Percentiles rank a stretch among this genome's conserved stretches.
Conservation (phyloP, 2,888 invertebrate species). For the Caenorhabditis macrosperma region DNA sequence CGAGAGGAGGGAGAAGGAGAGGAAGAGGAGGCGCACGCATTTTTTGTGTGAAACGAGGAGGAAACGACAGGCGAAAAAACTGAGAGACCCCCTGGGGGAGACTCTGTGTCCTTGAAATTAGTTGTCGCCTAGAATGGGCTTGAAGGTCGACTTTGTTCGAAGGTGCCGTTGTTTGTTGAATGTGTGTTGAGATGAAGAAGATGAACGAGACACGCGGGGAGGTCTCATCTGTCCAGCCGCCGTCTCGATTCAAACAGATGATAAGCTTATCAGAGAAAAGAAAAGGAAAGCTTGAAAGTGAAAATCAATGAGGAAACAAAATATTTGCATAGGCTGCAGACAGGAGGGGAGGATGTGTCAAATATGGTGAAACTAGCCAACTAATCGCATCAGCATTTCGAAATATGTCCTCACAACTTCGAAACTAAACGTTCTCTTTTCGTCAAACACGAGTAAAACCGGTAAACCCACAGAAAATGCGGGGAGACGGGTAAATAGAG, state of each 20-base stretch:
- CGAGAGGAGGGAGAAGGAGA: background rate
- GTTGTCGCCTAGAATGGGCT: conserved; percentile 47
- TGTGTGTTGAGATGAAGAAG: conserved; percentile 37
- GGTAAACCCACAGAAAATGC: conserved; percentile 16
- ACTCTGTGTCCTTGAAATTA: conserved; percentile 50
- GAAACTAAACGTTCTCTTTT: conserved; percentile 34
- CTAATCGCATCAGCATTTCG: conserved; percentile 14
- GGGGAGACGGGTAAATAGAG: conserved; percentile 45
- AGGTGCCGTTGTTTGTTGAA: conserved; percentile 52
- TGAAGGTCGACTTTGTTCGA: conserved; percentile 42
- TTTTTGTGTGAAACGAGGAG: conserved; percentile 17
- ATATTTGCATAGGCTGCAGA: conserved; percentile 32
- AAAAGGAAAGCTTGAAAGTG: background rate
- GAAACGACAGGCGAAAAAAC: conserved; percentile 14
- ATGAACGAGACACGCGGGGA: conserved; percentile 26
- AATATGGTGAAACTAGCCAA: conserved; percentile 19
- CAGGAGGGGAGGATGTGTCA: background rate
- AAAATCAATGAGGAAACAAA: conserved; percentile 39
- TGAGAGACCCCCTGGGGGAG: conserved; percentile 13
- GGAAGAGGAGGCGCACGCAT: background rate
- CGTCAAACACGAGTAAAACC: conserved; percentile 26
- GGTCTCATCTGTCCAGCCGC: conserved; percentile 25
- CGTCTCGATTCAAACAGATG: conserved; percentile 18
- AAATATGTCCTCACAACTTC: conserved; percentile 13
- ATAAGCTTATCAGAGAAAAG: conserved; percentile 37